phyloP scores from a whole-genome alignment of 1,140 invertebrate species.

The Drosophila ercepeae region DNA sequence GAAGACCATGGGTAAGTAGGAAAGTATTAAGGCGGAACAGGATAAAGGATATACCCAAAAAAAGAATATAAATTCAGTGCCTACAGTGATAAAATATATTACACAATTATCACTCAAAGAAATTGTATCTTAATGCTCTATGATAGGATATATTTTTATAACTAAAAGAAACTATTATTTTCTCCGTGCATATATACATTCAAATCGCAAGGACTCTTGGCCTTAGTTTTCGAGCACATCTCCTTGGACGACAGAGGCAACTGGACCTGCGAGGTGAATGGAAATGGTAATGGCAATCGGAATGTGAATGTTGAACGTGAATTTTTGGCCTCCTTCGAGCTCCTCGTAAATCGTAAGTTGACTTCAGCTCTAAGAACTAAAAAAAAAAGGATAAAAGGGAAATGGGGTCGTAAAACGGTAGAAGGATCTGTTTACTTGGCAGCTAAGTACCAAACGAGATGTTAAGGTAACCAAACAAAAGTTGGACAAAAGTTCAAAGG shows the following conservation, averaged over 20 bases:
- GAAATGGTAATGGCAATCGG: slow-evolving; percentile 35
- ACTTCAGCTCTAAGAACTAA: slow-evolving; percentile 10
- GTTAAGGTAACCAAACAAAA: background rate
- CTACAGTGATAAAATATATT: background rate
- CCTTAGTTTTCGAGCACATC: slow-evolving; percentile 83
- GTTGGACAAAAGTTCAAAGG: background rate
- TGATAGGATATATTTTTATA: background rate
- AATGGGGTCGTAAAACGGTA: slow-evolving; percentile 21
- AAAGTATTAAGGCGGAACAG: background rate
- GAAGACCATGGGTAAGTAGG: slow-evolving; percentile 70
- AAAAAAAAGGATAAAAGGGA: slow-evolving; percentile 3
- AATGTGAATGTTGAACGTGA: slow-evolving; percentile 52
- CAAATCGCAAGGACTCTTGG: slow-evolving; percentile 51
- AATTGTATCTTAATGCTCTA: background rate
- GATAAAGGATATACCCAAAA: background rate
- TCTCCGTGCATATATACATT: background rate
- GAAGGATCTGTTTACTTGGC: slow-evolving; percentile 40
- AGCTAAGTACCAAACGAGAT: background rate
- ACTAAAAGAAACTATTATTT: background rate
- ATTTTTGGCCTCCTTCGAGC: slow-evolving; percentile 77
- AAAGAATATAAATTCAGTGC: slow-evolving; percentile 23
- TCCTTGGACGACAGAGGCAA: slow-evolving; percentile 78
- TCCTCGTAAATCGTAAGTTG: slow-evolving; percentile 84
- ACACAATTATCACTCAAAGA: background rate
- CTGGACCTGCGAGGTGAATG: slow-evolving; percentile 80